Evolutionary conservation across 2,888 invertebrate genomes (phyloP), one percentile per base, ranked within the genome.

Genomic region (Eilema caniola): DNA sequence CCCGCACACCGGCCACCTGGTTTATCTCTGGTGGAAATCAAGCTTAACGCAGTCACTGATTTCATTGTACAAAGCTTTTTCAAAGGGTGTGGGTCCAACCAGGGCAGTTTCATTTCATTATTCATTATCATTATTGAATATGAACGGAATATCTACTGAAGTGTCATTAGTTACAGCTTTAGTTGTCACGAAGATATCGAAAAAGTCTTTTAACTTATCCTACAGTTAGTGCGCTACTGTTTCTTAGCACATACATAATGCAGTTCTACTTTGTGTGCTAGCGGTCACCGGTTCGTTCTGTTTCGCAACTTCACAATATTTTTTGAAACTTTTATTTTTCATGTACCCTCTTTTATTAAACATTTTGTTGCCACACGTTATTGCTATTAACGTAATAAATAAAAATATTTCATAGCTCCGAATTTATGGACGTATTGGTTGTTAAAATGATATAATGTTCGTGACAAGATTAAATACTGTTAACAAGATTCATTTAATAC

Each of bases 401-500:
- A 67, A 41, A 67, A 47, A 67, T 23, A 20, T 41, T 31, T 14
- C 23, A 56, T 23, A 20, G n/a, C n/a, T 2, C 65, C n/a, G n/a
- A 59, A 37, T 28, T 59, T 63, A 59, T 47, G 61, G 47, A 24
- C 25, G 56, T 64, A 66, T 71, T 25, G 24, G 57, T 66, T 67
- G 64, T 66, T 71, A 62, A 65, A 71, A 71, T 66, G 63, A 82
- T 76, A 82, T 79, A 79, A 74, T 59, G 69, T 72, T 64, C 73
- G 80, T 74, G 80, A 66, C 63, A 62, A 69, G 68, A 66, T 74
- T 73, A 74, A 72, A 71, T 69, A 68, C 66, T 71, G 53, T 71
- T 73, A 77, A 77, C 47, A 75, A 78, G 53, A 77, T 75, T 74
- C 56, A 74, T 80, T 79, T 82, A 80, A 76, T 78, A 83, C 73